These are phyloP conservation scores for Pyrgus malvae DNA, from an alignment of 2,888 invertebrate species.

Conservation along the genomic window DNA sequence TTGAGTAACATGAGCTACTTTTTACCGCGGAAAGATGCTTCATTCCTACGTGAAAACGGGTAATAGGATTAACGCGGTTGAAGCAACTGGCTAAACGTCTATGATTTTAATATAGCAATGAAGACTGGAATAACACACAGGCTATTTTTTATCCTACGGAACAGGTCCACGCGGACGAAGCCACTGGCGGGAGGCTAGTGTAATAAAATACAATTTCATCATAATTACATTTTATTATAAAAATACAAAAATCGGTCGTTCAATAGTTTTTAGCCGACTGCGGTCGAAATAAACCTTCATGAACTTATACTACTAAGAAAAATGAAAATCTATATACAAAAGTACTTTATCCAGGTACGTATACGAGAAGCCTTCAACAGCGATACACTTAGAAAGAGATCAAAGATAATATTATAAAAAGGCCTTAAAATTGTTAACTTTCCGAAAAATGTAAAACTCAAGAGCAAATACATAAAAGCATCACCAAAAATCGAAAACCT, in stretches of 20 bases:
- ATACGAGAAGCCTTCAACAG: constrained; percentile 43
- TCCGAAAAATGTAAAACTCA: no score
- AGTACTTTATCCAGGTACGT: constrained; percentile 57
- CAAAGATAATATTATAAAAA: constrained; percentile 38
- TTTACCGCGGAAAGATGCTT: no score
- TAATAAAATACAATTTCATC: constrained; percentile 33
- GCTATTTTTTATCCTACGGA: neutral
- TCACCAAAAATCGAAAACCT: neutral
- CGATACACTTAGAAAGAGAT: constrained; percentile 45
- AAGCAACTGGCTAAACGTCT: no score
- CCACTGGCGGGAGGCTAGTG: no score
- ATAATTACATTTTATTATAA: constrained; percentile 65
- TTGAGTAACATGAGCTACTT: no score
- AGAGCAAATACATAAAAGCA: no score
- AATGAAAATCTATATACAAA: constrained; percentile 61
- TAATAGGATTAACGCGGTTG: no score
- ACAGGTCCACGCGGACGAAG: neutral
- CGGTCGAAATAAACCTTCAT: constrained; percentile 70
- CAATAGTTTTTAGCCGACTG: constrained; percentile 77
- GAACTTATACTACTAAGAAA: constrained; percentile 47
- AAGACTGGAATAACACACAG: no score
- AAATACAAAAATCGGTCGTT: constrained; percentile 56
- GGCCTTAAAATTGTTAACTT: no score
- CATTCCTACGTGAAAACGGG: no score
- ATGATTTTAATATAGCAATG: no score